Evolutionary conservation across 2,888 invertebrate genomes (phyloP).

Genomic region (Pachydiplax longipennis): DNA sequence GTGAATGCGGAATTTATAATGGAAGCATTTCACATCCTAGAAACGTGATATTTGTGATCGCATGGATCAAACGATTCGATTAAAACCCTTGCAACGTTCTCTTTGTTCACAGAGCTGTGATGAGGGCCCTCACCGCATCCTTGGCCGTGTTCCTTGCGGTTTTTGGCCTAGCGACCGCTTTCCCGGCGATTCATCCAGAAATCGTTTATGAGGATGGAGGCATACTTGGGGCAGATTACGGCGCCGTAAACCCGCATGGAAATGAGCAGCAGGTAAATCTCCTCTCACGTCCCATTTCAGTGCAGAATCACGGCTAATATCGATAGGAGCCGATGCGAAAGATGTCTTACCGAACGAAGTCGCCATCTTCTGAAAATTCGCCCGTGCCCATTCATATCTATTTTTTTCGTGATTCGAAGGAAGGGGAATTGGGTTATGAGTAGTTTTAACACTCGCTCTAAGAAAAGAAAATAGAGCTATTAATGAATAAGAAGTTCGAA

Average conservation of each 20-base stretch:
- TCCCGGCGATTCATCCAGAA: background rate
- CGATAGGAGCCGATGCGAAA: too few relatives aligned
- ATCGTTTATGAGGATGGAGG: background rate
- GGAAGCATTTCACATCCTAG: too few relatives aligned
- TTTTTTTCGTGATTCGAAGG: too few relatives aligned
- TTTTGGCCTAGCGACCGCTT: background rate
- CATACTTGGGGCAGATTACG: background rate
- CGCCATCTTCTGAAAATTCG: too few relatives aligned
- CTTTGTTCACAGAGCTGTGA: background rate
- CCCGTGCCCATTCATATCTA: too few relatives aligned
- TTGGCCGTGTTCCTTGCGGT: background rate
- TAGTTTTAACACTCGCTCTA: too few relatives aligned
- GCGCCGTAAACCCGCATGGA: background rate
- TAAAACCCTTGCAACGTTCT: background rate
- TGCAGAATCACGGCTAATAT: too few relatives aligned
- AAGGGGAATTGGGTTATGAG: too few relatives aligned
- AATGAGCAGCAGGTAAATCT: background rate
- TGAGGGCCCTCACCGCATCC: background rate
- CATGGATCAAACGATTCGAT: background rate
- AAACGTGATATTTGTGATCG: background rate
- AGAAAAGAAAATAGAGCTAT: too few relatives aligned
- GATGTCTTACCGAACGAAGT: too few relatives aligned
- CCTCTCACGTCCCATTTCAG: background rate
- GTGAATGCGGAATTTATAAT: too few relatives aligned
- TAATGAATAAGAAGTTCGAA: too few relatives aligned